These are phyloP conservation scores for Calephelis virginiensis DNA, from an alignment of 1,140 invertebrate genomes.

Conservation along the genomic window DNA sequence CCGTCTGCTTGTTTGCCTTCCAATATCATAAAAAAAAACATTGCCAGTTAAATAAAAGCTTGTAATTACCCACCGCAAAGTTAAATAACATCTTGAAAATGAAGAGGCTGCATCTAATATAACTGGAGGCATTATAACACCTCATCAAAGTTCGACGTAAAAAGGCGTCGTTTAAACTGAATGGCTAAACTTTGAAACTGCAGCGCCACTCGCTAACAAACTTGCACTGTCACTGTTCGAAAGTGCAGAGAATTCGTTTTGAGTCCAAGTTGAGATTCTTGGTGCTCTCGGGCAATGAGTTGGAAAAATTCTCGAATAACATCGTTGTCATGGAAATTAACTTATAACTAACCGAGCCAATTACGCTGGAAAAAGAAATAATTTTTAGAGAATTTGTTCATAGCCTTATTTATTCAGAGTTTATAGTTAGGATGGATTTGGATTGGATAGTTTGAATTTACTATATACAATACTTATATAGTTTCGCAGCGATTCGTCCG, in stretches of 20 bases:
- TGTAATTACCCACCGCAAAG: background rate
- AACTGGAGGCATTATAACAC: conserved; percentile 29
- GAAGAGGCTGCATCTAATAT: conserved; percentile 18
- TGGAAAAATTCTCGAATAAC: conserved; percentile 20
- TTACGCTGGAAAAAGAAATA: background rate
- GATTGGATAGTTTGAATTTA: too few species aligned
- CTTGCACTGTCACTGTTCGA: conserved; percentile 30
- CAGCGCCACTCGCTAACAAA: conserved; percentile 30
- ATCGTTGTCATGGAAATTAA: conserved; percentile 16
- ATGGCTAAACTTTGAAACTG: conserved; percentile 34
- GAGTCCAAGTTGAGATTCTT: conserved; percentile 19
- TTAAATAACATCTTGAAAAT: conserved; percentile 18
- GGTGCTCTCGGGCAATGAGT: conserved; percentile 20
- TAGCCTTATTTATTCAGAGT: too few species aligned
- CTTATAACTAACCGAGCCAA: conserved; percentile 12
- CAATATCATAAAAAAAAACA: too few species aligned
- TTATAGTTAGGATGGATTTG: too few species aligned
- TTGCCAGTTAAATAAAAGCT: background rate
- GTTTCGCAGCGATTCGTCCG: too few species aligned
- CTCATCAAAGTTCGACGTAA: conserved; percentile 35
- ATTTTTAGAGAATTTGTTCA: too few species aligned
- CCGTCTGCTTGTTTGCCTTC: too few species aligned
- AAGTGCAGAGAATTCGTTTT: conserved; percentile 27
- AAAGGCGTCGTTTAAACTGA: conserved; percentile 33
- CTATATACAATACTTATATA: too few species aligned